These are phyloP conservation scores for Cathartes aura DNA, from an alignment of 2,113 vertebrate genomes.

Conservation along the genomic window DNA sequence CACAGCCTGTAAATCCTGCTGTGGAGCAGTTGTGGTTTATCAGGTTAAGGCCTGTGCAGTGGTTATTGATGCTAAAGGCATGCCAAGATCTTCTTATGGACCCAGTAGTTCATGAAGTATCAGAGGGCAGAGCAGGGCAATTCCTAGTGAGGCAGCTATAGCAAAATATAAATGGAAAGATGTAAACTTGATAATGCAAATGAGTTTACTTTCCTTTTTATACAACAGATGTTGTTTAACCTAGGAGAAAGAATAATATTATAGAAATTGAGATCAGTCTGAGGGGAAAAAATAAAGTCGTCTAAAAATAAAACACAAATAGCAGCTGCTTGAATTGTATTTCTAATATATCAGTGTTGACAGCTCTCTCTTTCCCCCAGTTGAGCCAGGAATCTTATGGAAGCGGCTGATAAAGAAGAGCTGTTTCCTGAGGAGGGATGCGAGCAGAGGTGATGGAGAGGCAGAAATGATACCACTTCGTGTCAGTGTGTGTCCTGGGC, in stretches of 20 bases:
- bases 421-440: background rate
- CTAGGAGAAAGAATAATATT: conserved; percentile 70
- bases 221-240: conserved; percentile 74
- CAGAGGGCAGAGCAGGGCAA: conserved; percentile 2
- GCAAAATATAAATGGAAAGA: conserved; percentile 41
- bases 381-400: conserved; percentile 31
- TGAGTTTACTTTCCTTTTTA: conserved; percentile 65
- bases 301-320: conserved; percentile 73
- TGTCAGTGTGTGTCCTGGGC: background rate
- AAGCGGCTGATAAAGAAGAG: conserved; percentile 26
- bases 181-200: conserved; percentile 63
- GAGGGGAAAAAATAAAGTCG: conserved; percentile 38
- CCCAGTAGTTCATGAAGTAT: background rate
- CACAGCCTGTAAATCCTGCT: background rate
- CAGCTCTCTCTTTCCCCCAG: conserved; percentile 16
- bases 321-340: conserved; percentile 73
- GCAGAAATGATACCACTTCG: background rate
- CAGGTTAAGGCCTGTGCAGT: background rate
- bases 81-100: background rate
- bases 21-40: background rate
- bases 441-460: background rate
- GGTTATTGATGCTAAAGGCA: conserved; percentile 2
- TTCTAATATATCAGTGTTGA: conserved; percentile 62
- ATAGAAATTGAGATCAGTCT: conserved; percentile 65
- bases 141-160: conserved; percentile 8